phyloP scores from a whole-genome alignment of 2,797 vertebrate genomes.

The Smutsia temminckii region DNA sequence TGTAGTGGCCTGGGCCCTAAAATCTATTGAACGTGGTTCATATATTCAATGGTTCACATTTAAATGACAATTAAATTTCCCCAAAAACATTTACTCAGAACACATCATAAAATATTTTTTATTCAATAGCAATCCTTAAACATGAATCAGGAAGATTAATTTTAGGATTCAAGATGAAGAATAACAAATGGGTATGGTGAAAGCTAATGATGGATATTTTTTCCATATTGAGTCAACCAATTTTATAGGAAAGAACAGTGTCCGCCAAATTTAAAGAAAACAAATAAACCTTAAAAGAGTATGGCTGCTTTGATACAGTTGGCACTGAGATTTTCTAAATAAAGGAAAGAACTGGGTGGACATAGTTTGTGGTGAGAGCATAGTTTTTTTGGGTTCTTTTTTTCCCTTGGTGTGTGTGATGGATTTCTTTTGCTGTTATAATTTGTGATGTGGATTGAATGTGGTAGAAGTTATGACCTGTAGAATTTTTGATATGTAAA shows the following conservation, averaged over 20 bases:
- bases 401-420: neutral
- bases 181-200: conserved; percentile 46
- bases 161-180: conserved; percentile 51
- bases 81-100: neutral
- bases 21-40: conserved; percentile 41
- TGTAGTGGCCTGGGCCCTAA: neutral
- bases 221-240: conserved; percentile 60
- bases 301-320: conserved; percentile 57
- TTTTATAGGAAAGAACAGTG: conserved; percentile 75
- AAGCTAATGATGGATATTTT: conserved; percentile 65
- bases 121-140: conserved; percentile 41
- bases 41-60: neutral
- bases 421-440: conserved; percentile 50
- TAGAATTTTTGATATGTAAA: neutral
- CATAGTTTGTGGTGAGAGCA: conserved; percentile 50
- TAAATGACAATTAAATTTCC: conserved; percentile 25
- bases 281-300: conserved; percentile 75
- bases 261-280: conserved; percentile 79
- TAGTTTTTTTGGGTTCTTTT: neutral
- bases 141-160: conserved; percentile 51
- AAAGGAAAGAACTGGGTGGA: conserved; percentile 57
- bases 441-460: neutral
- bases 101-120: conserved; percentile 35
- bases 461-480: neutral
- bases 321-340: conserved; percentile 66